Conservation (phyloP, 2,797 vertebrate species). For the Spea hammondii region DNA sequence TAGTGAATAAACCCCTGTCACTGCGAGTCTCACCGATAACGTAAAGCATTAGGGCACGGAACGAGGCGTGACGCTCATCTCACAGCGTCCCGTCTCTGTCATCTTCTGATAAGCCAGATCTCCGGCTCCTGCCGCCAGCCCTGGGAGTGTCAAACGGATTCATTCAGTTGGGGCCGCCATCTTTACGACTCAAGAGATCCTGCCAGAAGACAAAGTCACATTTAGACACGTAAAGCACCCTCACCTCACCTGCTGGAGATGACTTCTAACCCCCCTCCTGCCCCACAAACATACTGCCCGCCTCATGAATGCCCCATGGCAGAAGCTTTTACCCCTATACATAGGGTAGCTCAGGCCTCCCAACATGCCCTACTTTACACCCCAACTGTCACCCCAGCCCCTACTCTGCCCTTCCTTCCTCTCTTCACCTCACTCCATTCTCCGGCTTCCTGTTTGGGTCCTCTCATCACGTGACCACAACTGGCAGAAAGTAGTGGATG, state of each 20-base stretch:
- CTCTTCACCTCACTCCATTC: not conserved
- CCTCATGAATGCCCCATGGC: not conserved
- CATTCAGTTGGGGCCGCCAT: not conserved
- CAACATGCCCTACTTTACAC: no score
- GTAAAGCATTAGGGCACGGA: constrained; percentile 97
- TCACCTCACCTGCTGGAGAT: not conserved
- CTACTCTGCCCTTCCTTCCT: no score
- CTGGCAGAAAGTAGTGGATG: constrained; percentile 3
- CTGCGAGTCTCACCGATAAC: constrained; percentile 90
- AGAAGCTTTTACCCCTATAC: not conserved
- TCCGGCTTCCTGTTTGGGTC: not conserved
- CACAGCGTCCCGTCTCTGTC: not conserved
- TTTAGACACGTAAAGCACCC: not conserved
- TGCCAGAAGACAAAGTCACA: not conserved
- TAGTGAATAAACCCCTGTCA: no score
- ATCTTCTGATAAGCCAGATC: not conserved
- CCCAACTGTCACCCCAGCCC: not conserved
- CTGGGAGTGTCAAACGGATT: no score
- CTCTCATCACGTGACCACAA: constrained; percentile 14
- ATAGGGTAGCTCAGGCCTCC: not conserved
- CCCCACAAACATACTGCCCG: not conserved
- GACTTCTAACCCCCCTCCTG: not conserved
- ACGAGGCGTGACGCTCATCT: not conserved
- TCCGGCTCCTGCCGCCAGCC: no score
- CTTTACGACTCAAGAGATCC: not conserved